phyloP scores from a whole-genome alignment of 2,797 vertebrate genomes.

The Chelidonichthys spinosus region DNA sequence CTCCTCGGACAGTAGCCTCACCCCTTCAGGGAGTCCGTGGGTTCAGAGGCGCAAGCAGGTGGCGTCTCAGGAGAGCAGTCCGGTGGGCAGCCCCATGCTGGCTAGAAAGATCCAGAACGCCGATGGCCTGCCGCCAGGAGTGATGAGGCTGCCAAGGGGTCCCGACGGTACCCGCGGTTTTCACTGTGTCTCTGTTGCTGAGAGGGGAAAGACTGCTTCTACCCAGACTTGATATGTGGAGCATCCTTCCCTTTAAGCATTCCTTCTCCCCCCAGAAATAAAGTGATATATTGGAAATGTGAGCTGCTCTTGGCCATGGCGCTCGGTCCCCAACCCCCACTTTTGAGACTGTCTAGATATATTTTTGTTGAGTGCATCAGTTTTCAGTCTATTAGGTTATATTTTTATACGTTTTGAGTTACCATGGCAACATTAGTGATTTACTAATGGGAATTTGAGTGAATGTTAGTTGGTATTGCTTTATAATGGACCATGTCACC shows the following conservation, averaged over 20 bases:
- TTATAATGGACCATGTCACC: constrained; percentile 56
- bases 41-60: constrained; percentile 93
- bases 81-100: constrained; percentile 90
- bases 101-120: constrained; percentile 91
- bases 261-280: constrained; percentile 30
- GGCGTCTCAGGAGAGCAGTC: constrained; percentile 91
- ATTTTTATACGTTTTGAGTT: constrained; percentile 82
- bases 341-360: constrained; percentile 75
- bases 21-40: constrained; percentile 96
- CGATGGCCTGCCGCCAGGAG: constrained; percentile 90
- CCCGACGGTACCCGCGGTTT: constrained; percentile 96
- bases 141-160: constrained; percentile 91
- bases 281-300: constrained; percentile 28
- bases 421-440: constrained; percentile 69
- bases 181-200: constrained; percentile 78
- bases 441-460: constrained; percentile 70
- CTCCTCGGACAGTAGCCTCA: constrained; percentile 96
- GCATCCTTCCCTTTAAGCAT: constrained; percentile 21
- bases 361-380: constrained; percentile 70
- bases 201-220: constrained; percentile 82
- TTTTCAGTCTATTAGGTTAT: constrained; percentile 72
- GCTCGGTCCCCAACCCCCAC: constrained; percentile 48
- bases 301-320: constrained; percentile 49
- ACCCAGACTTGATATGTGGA: constrained; percentile 81
- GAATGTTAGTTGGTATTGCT: constrained; percentile 67